Evolutionary conservation across 2,113 vertebrate genomes (phyloP).

Genomic region (Natator depressus): DNA sequence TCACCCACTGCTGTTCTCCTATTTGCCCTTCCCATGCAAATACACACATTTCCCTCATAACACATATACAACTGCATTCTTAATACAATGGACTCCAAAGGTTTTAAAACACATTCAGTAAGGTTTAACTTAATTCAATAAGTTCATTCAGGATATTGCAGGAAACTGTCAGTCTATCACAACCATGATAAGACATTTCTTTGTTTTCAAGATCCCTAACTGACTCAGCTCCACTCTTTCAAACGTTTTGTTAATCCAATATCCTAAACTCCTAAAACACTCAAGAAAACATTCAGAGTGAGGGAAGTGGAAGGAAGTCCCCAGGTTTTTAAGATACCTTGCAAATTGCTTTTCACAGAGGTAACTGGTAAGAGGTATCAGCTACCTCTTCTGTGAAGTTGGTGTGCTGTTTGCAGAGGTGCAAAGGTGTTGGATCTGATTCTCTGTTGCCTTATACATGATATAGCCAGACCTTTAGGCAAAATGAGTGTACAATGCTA

Average conservation of each 20-base stretch:
- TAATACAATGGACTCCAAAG: background rate
- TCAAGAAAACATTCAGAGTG: background rate
- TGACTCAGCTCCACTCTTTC: background rate
- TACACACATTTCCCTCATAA: background rate
- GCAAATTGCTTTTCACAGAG: too few relatives aligned
- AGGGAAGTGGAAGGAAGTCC: background rate
- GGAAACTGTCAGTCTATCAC: background rate
- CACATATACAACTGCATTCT: background rate
- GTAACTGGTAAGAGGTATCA: too few relatives aligned
- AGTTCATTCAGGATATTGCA: background rate
- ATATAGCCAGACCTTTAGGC: background rate
- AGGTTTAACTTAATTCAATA: background rate
- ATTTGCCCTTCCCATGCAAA: background rate
- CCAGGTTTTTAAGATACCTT: background rate
- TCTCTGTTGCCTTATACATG: background rate
- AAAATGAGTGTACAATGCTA: background rate
- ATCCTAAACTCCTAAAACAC: background rate
- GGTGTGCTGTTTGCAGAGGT: too few relatives aligned
- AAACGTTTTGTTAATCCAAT: background rate
- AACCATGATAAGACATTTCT: background rate
- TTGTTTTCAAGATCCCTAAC: background rate
- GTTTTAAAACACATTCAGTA: background rate
- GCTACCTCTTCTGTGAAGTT: too few relatives aligned
- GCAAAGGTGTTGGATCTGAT: background rate
- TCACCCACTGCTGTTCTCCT: background rate